Percentiles rank a stretch among this genome's conserved stretches.
Evolutionary conservation across 2,113 vertebrate genomes (phyloP).

Genomic region (Cynocephalus volans): DNA sequence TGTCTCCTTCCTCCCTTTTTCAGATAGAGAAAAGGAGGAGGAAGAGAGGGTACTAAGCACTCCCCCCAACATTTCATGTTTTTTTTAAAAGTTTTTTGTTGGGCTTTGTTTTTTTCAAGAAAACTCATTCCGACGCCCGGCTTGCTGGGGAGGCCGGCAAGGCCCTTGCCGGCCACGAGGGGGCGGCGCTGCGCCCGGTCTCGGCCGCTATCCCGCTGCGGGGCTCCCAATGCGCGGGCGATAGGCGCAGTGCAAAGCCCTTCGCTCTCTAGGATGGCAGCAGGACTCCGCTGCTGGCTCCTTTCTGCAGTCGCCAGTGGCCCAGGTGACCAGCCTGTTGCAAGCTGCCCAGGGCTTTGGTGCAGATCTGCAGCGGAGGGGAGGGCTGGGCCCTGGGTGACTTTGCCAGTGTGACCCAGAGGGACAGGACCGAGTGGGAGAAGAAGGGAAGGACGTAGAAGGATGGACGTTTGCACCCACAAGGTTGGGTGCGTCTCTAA

Average conservation of each 20-base stretch:
- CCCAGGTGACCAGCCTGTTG: neutral
- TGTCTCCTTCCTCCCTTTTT: neutral
- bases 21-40: neutral
- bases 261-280: neutral
- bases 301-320: neutral
- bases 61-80: neutral
- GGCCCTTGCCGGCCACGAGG: neutral
- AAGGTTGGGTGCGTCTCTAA: too few relatives aligned
- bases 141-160: neutral
- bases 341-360: neutral
- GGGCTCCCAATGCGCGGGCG: neutral
- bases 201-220: fast-evolving
- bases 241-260: neutral
- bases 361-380: neutral
- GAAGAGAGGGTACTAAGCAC: neutral
- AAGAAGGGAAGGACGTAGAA: neutral
- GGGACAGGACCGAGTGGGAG: neutral
- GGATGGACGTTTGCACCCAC: neutral
- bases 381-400: neutral
- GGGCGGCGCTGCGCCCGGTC: neutral
- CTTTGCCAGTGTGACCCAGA: neutral
- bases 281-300: neutral
- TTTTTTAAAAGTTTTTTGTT: neutral
- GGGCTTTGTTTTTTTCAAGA: neutral
- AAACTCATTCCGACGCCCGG: neutral